Conservation (phyloP, 1,140 invertebrate species). For the Stratiolaelaps scimitus region DNA sequence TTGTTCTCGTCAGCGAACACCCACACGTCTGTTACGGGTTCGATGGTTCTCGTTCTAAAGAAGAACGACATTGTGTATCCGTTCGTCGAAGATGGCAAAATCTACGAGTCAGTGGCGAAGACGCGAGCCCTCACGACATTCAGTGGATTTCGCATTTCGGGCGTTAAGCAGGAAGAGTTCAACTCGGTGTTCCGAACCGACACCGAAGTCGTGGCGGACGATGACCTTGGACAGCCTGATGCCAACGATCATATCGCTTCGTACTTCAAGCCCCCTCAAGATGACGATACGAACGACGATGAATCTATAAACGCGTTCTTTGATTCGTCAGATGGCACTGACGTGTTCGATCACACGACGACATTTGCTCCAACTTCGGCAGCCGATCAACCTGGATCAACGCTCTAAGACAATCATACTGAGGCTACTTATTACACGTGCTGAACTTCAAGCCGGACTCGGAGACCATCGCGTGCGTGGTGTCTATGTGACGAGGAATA, state of each 20-base stretch:
- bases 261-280: background rate
- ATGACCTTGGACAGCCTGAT: background rate
- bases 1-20: constrained; percentile 7
- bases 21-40: constrained; percentile 18
- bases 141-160: constrained; percentile 15
- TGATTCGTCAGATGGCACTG: too few species aligned
- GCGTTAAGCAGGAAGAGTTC: background rate
- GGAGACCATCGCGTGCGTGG: too few species aligned
- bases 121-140: constrained; percentile 31
- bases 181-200: background rate
- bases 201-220: background rate
- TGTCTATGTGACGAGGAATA: too few species aligned
- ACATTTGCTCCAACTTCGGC: too few species aligned
- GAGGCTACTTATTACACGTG: too few species aligned
- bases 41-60: constrained; percentile 16
- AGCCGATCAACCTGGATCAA: too few species aligned
- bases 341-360: too few species aligned
- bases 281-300: too few species aligned
- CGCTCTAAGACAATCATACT: too few species aligned
- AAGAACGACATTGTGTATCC: constrained; percentile 32
- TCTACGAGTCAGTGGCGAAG: constrained; percentile 30
- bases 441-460: too few species aligned
- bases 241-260: background rate
- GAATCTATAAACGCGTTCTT: too few species aligned
- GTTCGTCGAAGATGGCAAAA: constrained; percentile 32